These are phyloP conservation scores for Thinocorus orbignyianus DNA, from an alignment of 2,113 vertebrate species.

Conservation along the genomic window DNA sequence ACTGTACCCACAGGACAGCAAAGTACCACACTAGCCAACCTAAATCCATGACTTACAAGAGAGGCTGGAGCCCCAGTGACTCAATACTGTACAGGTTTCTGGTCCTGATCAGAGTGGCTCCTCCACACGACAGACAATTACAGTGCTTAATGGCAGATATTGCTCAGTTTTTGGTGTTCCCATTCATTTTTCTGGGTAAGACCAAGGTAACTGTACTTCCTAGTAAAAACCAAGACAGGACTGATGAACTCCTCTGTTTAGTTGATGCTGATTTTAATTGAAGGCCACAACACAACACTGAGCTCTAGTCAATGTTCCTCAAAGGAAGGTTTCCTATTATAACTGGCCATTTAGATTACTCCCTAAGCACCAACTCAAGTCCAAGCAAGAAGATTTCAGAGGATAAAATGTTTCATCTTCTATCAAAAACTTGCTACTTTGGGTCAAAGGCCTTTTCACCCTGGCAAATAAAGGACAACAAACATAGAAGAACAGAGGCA, in stretches of 20 bases:
- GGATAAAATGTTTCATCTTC: not conserved
- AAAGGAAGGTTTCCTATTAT: not conserved
- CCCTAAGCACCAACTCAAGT: not conserved
- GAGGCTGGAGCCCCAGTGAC: not conserved
- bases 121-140: not conserved
- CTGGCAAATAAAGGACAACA: not conserved
- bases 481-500: not conserved
- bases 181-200: not conserved
- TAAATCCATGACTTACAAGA: not conserved
- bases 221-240: not conserved
- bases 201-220: not conserved
- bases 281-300: not conserved
- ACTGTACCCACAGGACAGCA: not conserved
- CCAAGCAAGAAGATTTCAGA: not conserved
- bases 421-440: not conserved
- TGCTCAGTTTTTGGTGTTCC: not conserved
- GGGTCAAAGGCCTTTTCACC: not conserved
- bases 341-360: too few relatives aligned
- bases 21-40: not conserved
- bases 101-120: not conserved
- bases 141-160: accelerated
- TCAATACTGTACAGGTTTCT: not conserved
- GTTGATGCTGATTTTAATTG: not conserved
- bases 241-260: not conserved
- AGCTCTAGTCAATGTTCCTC: not conserved